Conservation (phyloP, 2,888 invertebrate species). For the Bembecia ichneumoniformis region DNA sequence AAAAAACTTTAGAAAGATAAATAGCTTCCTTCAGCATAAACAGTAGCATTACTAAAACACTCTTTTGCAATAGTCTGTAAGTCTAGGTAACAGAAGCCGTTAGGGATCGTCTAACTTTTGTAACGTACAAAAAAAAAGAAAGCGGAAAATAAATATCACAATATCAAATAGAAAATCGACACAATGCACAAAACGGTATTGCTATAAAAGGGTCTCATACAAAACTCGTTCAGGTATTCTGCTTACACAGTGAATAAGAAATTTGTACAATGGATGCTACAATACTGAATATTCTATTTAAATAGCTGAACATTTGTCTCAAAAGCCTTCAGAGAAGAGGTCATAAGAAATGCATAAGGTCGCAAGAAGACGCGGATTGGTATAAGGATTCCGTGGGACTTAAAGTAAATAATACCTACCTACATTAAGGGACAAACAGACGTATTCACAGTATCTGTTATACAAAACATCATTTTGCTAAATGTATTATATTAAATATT, state of each 20-base stretch:
- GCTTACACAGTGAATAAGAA: constrained; percentile 55
- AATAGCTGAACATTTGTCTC: constrained; percentile 59
- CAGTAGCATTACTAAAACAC: too few species aligned
- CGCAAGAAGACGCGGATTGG: constrained; percentile 20
- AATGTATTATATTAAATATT: too few species aligned
- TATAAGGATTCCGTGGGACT: constrained; percentile 30
- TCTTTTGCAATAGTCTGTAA: too few species aligned
- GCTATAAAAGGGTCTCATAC: constrained; percentile 21
- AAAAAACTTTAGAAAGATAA: too few species aligned
- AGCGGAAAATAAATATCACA: background rate
- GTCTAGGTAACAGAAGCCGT: too few species aligned
- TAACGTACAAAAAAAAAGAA: background rate
- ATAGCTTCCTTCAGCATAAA: too few species aligned
- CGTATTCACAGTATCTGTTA: background rate
- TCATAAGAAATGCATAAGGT: constrained; percentile 61
- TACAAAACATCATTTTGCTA: too few species aligned
- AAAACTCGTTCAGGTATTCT: constrained; percentile 36
- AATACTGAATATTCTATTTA: constrained; percentile 61
- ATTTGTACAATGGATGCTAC: constrained; percentile 53
- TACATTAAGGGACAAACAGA: constrained; percentile 16
- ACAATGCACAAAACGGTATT: constrained; percentile 15
- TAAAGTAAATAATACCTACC: constrained; percentile 27
- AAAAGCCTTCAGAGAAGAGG: constrained; percentile 44
- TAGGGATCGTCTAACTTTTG: too few species aligned
- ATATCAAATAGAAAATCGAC: background rate